Conservation (phyloP, 2,888 invertebrate genomes). For the Neria commutata region DNA sequence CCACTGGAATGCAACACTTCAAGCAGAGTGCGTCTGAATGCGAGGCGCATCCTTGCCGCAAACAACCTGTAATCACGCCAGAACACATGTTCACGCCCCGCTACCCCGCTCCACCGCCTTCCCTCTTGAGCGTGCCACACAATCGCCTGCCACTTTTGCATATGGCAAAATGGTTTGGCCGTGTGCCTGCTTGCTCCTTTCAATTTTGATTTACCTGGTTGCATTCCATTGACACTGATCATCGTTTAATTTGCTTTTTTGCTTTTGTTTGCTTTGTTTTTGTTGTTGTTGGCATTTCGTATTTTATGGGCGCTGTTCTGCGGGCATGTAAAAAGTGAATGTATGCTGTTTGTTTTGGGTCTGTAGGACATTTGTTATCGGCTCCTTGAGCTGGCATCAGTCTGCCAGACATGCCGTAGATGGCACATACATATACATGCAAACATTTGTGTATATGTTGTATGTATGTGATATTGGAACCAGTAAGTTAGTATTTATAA, state of each 20-base stretch:
- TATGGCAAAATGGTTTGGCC: no score
- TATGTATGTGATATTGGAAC: no score
- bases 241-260: constrained; percentile 55
- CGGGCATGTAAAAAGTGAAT: constrained; percentile 53
- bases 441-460: neutral
- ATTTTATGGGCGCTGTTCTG: no score
- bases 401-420: neutral
- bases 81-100: constrained; percentile 21
- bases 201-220: constrained; percentile 50
- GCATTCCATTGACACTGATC: constrained; percentile 60
- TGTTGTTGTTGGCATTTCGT: constrained; percentile 6
- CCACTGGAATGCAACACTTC: neutral
- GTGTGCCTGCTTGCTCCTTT: neutral
- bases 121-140: neutral
- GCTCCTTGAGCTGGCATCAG: constrained; percentile 37
- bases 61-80: constrained; percentile 54
- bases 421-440: no score
- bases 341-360: constrained; percentile 52
- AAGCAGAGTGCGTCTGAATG: no score
- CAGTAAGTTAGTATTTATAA: no score
- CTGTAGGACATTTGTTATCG: constrained; percentile 56
- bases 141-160: neutral
- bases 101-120: constrained; percentile 3
- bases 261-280: constrained; percentile 36
- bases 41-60: constrained; percentile 16